Conservation (phyloP, 2,797 vertebrate genomes). For the Aselliscus stoliczkanus region DNA sequence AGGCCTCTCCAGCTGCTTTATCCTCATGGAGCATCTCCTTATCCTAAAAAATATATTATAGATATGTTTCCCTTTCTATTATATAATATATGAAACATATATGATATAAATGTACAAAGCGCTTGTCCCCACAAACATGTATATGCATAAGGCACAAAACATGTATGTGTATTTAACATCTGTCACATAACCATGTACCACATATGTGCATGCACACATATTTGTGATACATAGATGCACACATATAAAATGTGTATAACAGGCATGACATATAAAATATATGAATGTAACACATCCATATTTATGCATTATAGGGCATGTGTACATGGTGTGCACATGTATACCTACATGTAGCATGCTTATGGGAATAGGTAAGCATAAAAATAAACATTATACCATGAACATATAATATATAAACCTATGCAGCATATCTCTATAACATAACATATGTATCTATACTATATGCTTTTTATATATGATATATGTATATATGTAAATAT, state of each 20-base stretch:
- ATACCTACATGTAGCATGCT: background rate
- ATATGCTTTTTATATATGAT: background rate
- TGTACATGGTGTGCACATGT: background rate
- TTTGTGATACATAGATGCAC: background rate
- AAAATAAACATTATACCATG: background rate
- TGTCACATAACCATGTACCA: background rate
- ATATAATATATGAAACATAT: background rate
- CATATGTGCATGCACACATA: background rate
- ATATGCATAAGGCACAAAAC: background rate
- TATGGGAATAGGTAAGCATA: background rate
- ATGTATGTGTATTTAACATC: background rate
- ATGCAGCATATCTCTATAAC: background rate
- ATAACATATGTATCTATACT: background rate
- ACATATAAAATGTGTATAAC: background rate
- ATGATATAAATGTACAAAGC: background rate
- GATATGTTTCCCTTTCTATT: background rate
- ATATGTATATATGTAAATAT: background rate
- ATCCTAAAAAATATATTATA: background rate
- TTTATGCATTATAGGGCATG: background rate
- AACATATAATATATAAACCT: background rate
- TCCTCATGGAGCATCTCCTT: background rate
- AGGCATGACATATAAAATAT: accelerated
- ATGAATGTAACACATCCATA: background rate
- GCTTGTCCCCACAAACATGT: background rate
- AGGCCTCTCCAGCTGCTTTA: background rate